Base-by-base conservation (phyloP, 2,113 vertebrate genomes). In the Natator depressus region DNA sequence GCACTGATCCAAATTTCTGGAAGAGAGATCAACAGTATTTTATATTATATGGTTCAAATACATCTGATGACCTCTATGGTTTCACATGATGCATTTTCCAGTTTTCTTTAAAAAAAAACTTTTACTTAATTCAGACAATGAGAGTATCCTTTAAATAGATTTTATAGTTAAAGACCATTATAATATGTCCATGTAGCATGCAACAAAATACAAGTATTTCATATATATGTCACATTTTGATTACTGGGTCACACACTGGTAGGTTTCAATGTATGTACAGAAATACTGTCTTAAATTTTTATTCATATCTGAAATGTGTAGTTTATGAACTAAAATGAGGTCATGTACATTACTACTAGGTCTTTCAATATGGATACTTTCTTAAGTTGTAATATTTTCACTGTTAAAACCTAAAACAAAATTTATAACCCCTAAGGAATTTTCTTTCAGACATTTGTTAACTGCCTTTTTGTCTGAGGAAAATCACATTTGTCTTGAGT, bases 391-490 rank as follows among this genome's bases (percentile, higher is more conserved):
- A 42, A 31, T 47, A 46, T 78, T 83, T 83, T 57, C 81, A 94
- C 91, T 1, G 1, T 69, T 84, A 91, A 94, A 96, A 47, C 89
- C 83, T 87, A 90, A 96, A 89, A 57, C 24, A 82, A 80, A 84
- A 93, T 92, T 93, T 88, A 53, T 92, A 94, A 93, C 93, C 93
- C 84, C 89, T 87, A 87, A 87, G 51, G 93, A 93, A 93, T 93
- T 95, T 95, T 91, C 88, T 95, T 89, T 96, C 85, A 95, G 93
- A 93, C 87, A 59, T 96, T 96, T 96, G 95, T 97, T 95, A 65
- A 79, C 75, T n/a, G 94, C 93, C 89, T 93, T 91, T 84, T 95
- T 96, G 95, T 84, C 93, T 54, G 88, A 65, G 89, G 96, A 95
- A 93, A 95, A 91, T 95, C 89, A 85, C 84, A 91, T 95, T 95